These are phyloP conservation scores for Myotis pilosus DNA, from an alignment of 2,797 vertebrate genomes.

Conservation along the genomic window DNA sequence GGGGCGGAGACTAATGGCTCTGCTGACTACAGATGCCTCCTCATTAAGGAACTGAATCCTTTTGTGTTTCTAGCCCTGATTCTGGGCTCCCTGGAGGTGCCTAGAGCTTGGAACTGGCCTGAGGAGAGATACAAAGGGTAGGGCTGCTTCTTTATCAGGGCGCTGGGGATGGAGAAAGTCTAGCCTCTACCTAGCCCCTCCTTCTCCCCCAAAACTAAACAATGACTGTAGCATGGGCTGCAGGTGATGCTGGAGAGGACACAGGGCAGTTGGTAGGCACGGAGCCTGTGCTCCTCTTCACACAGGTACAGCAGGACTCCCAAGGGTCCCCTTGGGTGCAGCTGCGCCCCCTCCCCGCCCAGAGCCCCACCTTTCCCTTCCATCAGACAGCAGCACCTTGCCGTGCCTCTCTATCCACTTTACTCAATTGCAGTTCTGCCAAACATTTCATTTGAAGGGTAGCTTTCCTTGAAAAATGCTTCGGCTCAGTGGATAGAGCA, in stretches of 20 bases:
- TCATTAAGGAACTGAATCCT: constrained; percentile 65
- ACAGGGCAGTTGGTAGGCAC: no score
- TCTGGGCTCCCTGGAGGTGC: constrained; percentile 34
- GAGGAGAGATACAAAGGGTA: neutral
- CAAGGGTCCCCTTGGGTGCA: neutral
- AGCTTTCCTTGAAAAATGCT: neutral
- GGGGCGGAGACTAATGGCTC: constrained; percentile 58
- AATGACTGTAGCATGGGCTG: neutral
- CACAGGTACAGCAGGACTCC: neutral
- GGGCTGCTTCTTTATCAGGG: neutral
- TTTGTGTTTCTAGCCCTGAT: constrained; percentile 59
- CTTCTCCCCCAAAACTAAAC: neutral
- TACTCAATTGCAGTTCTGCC: neutral
- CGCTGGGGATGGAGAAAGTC: neutral
- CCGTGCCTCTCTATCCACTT: no score
- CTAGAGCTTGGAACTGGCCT: constrained; percentile 8
- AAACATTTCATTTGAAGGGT: neutral
- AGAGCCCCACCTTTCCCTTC: neutral
- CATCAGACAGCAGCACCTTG: neutral
- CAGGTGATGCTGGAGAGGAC: neutral
- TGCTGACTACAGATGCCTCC: constrained; percentile 71
- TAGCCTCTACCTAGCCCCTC: neutral
- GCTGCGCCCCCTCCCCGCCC: neutral
- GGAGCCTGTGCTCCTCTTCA: neutral
- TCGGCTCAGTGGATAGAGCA: neutral